phyloP scores from a whole-genome alignment of 2,113 vertebrate species.

The Ahaetulla prasina region DNA sequence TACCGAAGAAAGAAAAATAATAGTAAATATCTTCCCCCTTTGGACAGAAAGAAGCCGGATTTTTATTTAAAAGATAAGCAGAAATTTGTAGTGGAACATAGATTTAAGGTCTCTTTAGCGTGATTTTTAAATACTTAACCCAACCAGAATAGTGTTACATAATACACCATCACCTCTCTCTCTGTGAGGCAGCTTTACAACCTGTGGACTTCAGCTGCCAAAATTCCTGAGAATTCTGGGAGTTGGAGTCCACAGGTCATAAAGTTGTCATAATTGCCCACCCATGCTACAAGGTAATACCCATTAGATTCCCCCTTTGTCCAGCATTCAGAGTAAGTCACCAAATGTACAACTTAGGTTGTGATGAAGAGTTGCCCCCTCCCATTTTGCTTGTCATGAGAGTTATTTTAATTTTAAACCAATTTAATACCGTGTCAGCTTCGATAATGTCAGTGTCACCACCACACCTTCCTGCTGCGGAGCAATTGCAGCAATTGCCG shows the following conservation, averaged over 20 bases:
- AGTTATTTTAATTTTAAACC: slow-evolving; percentile 45
- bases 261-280: background rate
- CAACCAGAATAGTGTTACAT: background rate
- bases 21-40: background rate
- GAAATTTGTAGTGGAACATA: background rate
- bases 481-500: slow-evolving; percentile 21
- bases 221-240: background rate
- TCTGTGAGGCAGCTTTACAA: background rate
- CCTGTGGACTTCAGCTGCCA: background rate
- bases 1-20: background rate
- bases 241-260: background rate
- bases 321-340: background rate
- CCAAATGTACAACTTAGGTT: background rate
- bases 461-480: background rate
- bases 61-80: background rate
- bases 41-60: background rate
- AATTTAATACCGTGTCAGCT: slow-evolving; percentile 51
- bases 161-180: rapidly evolving
- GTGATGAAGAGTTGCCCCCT: background rate
- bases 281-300: rapidly evolving
- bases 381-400: background rate
- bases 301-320: rapidly evolving
- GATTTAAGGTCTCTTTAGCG: background rate
- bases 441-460: slow-evolving; percentile 34
- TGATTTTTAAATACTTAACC: background rate